phyloP scores from a whole-genome alignment of 2,797 vertebrate genomes.

The Amphiprion clarkii region DNA sequence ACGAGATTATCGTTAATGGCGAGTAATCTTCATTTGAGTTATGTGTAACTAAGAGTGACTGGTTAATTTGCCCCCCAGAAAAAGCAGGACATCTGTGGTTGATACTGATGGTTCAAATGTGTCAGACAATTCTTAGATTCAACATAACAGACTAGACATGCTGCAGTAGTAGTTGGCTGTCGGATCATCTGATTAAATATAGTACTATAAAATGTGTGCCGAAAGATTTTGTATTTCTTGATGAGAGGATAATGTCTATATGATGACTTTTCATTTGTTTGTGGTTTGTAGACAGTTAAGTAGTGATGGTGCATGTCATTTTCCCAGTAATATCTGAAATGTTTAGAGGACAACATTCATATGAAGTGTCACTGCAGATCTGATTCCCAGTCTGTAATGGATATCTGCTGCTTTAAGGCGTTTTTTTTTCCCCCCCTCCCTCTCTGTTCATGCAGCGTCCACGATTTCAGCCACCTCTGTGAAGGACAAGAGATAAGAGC shows the following conservation, averaged over 20 bases:
- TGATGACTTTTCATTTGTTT: neutral
- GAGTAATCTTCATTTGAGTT: slow-evolving; percentile 49
- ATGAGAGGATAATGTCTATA: neutral
- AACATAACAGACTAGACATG: neutral
- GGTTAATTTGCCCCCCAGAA: slow-evolving; percentile 47
- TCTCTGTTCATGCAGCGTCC: slow-evolving; percentile 34
- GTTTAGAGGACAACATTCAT: slow-evolving; percentile 4
- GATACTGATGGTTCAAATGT: no score
- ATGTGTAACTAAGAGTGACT: slow-evolving; percentile 49
- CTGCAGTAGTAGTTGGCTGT: neutral
- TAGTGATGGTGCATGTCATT: neutral
- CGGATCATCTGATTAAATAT: neutral
- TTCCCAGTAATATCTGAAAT: neutral
- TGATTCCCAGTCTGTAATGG: slow-evolving; percentile 18
- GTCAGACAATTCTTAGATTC: neutral
- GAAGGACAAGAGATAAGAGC: slow-evolving; percentile 62
- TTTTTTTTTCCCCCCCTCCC: neutral
- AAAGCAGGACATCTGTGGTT: slow-evolving; percentile 28
- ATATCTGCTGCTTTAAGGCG: slow-evolving; percentile 53
- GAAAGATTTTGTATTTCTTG: neutral
- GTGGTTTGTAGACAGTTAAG: neutral
- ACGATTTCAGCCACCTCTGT: slow-evolving; percentile 50
- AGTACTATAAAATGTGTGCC: neutral
- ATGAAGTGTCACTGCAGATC: slow-evolving; percentile 8
- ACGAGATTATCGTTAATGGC: slow-evolving; percentile 28